Evolutionary conservation across 2,797 vertebrate genomes (phyloP).

Genomic region (Pelobates cultripes): DNA sequence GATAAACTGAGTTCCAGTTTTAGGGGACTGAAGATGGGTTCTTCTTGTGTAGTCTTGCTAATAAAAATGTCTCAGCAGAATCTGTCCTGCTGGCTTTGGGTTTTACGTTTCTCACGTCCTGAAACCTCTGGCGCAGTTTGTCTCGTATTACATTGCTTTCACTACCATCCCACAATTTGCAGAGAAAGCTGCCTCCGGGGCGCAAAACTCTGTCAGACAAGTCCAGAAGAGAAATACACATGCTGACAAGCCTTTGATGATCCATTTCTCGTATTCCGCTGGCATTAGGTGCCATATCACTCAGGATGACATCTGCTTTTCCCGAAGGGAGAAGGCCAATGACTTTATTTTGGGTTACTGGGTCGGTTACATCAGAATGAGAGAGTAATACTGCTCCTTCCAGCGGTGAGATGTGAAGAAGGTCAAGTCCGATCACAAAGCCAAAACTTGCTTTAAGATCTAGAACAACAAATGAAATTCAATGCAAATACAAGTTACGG

Average conservation of each 20-base stretch:
- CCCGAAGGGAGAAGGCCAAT: slow-evolving; percentile 78
- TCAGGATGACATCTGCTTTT: slow-evolving; percentile 84
- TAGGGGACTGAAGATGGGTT: no score
- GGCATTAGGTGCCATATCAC: slow-evolving; percentile 94
- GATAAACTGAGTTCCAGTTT: no score
- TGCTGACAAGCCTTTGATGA: slow-evolving; percentile 80
- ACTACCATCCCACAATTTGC: slow-evolving; percentile 91
- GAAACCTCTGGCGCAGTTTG: slow-evolving; percentile 76
- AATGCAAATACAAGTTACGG: no score
- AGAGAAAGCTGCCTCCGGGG: slow-evolving; percentile 81
- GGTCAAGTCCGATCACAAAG: slow-evolving; percentile 86
- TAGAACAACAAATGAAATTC: slow-evolving; percentile 55
- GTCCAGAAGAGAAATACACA: slow-evolving; percentile 81
- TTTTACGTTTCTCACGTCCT: slow-evolving; percentile 78
- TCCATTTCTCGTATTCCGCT: slow-evolving; percentile 87
- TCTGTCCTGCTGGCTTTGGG: slow-evolving; percentile 89
- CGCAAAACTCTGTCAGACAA: slow-evolving; percentile 73
- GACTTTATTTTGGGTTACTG: slow-evolving; percentile 69
- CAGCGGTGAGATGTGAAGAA: slow-evolving; percentile 80
- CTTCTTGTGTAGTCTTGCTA: slow-evolving; percentile 77
- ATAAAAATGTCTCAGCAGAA: slow-evolving; percentile 85
- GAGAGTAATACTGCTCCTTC: slow-evolving; percentile 87
- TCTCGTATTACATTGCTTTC: slow-evolving; percentile 73
- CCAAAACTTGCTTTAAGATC: slow-evolving; percentile 77
- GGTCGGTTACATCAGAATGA: slow-evolving; percentile 75